phyloP scores from a whole-genome alignment of 2,888 invertebrate species.

The Caenorhabditis macrosperma region DNA sequence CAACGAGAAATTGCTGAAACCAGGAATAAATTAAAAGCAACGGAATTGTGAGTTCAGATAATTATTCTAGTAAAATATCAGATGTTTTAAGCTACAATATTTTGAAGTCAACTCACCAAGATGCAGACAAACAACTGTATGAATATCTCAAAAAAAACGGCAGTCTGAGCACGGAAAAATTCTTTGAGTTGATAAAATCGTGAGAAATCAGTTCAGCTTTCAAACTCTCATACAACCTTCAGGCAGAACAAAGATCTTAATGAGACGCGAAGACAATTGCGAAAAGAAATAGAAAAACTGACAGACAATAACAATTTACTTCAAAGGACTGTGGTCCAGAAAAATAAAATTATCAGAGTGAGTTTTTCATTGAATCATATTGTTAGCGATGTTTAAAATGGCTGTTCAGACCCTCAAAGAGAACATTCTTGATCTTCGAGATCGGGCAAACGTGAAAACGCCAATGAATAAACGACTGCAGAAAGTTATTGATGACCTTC shows the following conservation, averaged over 20 bases:
- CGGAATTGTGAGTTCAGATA: slow-evolving; percentile 48
- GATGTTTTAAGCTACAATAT: slow-evolving; percentile 46
- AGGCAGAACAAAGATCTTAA: slow-evolving; percentile 46
- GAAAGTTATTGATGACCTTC: slow-evolving; percentile 26
- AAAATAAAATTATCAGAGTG: background rate
- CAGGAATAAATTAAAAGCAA: slow-evolving; percentile 31
- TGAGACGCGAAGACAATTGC: slow-evolving; percentile 12
- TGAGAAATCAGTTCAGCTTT: slow-evolving; percentile 7
- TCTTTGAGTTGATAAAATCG: slow-evolving; percentile 39
- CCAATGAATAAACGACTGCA: slow-evolving; percentile 44
- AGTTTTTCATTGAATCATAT: background rate
- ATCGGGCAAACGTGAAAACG: slow-evolving; percentile 32
- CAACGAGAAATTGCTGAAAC: slow-evolving; percentile 1
- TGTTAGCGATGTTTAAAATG: background rate
- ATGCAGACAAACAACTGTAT: slow-evolving; percentile 26
- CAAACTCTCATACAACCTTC: background rate
- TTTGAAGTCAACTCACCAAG: slow-evolving; percentile 5
- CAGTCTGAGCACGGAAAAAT: slow-evolving; percentile 37
- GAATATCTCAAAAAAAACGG: slow-evolving; percentile 31
- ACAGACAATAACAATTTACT: background rate
- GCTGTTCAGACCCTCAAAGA: slow-evolving; percentile 24
- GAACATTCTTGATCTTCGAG: slow-evolving; percentile 18
- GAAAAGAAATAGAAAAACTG: slow-evolving; percentile 20
- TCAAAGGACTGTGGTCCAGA: slow-evolving; percentile 5
- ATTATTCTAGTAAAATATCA: background rate